Evolutionary conservation across 2,888 invertebrate genomes (phyloP), one percentile per base, ranked within the genome.

Genomic region (Lottia scabra): DNA sequence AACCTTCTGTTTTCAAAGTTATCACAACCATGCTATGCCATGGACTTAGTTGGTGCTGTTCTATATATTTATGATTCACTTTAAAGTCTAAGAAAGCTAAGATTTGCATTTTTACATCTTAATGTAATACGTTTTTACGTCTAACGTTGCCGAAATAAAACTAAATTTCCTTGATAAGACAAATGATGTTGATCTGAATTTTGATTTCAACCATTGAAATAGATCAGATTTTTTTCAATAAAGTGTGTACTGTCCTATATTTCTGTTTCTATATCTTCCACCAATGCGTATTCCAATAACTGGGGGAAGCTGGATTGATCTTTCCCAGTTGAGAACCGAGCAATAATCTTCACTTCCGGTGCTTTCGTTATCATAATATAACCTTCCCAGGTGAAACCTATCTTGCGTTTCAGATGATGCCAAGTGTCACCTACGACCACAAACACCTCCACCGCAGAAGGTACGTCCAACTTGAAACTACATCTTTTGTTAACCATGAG

Each of bases 401-500:
- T 68, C 70, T 83, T 85, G 68, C 83, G 71, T 63, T 84, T 84
- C 43, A 87, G 75, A 75, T 87, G 86, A 71, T 85, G 80, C 85
- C 87, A 87, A 45, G 84, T 78, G 23, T 84, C 84, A 1, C 84
- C 86, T 26, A 87, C 79, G 23, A 86, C 86, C 5, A 86, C 84
- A 65, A 87, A 86, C 67, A 87, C 87, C 67, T 86, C 87, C 23
- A 81, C 81, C 0, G 87, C 87, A 44, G 85, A 85, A 0, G 84
- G 84, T 3, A 87, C 81, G 67, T 87, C 87, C 27, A 88, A 72
- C 63, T 83, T 80, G 79, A 87, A 88, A 70, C 79, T 84, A 74
- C 86, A 84, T 8, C 86, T 79, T 70, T 84, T 84, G 77, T 86
- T 84, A 4, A 85, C 82, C 77, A 85, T 79, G 26, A 88, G 78